phyloP scores from a whole-genome alignment of 2,113 vertebrate genomes.

The Onychostoma macrolepis region DNA sequence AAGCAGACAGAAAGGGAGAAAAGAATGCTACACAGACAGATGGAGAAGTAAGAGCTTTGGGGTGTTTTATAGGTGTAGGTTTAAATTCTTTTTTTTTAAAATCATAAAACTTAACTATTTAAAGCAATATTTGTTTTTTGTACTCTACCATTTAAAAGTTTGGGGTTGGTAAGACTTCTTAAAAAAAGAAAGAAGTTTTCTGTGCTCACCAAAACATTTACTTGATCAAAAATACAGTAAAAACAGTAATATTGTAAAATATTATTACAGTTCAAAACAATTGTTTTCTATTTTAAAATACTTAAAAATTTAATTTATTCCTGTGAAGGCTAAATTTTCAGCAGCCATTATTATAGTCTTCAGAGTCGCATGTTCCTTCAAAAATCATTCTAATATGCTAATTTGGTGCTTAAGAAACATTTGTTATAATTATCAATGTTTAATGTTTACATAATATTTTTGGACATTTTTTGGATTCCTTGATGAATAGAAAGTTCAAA shows the following conservation, averaged over 20 bases:
- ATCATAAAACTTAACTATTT: background rate
- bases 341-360: background rate
- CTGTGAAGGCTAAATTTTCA: background rate
- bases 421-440: background rate
- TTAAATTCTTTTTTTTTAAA: too few species aligned
- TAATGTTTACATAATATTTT: background rate
- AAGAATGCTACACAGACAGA: constrained; percentile 66
- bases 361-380: background rate
- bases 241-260: background rate
- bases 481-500: background rate
- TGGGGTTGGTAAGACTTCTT: background rate
- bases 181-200: background rate
- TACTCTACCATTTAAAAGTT: background rate
- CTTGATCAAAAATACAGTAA: background rate
- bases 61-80: background rate
- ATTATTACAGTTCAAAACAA: background rate
- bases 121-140: background rate
- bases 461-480: too few species aligned
- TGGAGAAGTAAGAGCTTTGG: constrained; percentile 72
- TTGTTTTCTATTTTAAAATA: background rate
- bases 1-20: constrained; percentile 72
- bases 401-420: background rate
- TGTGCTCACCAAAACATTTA: background rate
- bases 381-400: background rate
- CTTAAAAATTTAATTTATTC: background rate